phyloP scores from a whole-genome alignment of 2,888 invertebrate genomes.

The Tetragonula carbonaria region DNA sequence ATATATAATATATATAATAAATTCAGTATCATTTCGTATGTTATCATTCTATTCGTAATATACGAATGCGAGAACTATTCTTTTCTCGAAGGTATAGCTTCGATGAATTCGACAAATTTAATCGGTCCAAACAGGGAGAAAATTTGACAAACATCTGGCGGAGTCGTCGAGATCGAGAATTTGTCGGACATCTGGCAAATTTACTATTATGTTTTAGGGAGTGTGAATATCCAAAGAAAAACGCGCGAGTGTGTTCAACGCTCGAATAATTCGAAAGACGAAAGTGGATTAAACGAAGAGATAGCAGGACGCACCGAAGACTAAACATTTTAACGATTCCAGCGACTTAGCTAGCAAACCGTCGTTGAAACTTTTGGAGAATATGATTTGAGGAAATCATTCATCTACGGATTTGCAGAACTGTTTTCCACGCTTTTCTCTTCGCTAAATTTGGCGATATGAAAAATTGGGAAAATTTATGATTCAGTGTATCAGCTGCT shows the following conservation, averaged over 20 bases:
- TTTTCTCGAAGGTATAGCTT: neutral
- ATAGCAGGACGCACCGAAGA: neutral
- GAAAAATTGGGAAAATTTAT: neutral
- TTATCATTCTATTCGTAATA: neutral
- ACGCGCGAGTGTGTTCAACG: neutral
- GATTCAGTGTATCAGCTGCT: neutral
- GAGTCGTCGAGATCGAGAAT: slow-evolving; percentile 10
- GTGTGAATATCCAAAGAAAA: slow-evolving; percentile 16
- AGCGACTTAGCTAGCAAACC: neutral
- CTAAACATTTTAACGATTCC: neutral
- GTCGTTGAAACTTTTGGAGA: neutral
- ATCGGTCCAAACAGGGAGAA: neutral
- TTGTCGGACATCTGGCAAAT: slow-evolving; percentile 24
- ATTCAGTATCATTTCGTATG: too few relatives aligned
- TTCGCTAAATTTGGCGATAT: neutral
- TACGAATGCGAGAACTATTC: slow-evolving; percentile 4
- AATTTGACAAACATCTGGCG: slow-evolving; percentile 18
- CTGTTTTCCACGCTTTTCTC: neutral
- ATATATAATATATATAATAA: neutral
- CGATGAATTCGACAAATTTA: too few relatives aligned
- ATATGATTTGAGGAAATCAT: too few relatives aligned
- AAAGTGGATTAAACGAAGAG: neutral
- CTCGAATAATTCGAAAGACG: neutral
- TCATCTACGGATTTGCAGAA: neutral
- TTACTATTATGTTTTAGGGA: slow-evolving; percentile 15